Base-by-base conservation (phyloP, 2,888 invertebrate genomes). In the Leptopilina drosophilae region DNA sequence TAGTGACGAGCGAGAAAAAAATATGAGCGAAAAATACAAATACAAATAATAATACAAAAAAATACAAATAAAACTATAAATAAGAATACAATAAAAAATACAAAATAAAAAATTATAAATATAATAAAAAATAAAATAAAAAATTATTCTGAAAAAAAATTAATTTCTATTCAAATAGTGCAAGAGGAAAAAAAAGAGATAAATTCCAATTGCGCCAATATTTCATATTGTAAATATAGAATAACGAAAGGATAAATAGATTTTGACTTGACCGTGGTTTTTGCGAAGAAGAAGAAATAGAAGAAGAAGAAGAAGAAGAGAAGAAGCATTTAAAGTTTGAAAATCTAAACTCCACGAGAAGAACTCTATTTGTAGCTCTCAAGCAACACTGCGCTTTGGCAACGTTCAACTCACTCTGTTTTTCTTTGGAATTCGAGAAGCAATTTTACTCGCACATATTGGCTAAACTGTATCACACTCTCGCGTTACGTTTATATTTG, bases 391-490 rank as follows among this genome's bases (percentile, higher is more conserved):
- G 64, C 73, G 8, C 11, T 12, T 81, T 80, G 81, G 81, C 81
- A 81, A 77, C 33, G 62, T 26, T 65, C 64, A 77, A 66, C 81
- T 81, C 78, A 33, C 33, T 33, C 33, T 33, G 33, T 33, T 81
- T 81, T 80, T 81, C 81, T 81, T 81, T 81, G 81, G 80, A 81
- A 81, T 81, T 81, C 66, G 80, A 81, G 77, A 59, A 80, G 67
- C 64, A 14, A 42, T 49, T 76, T 64, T 56, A 80, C 80, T 66
- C 69, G 77, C 66, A 56, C 49, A 66, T 64, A 67, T 69, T 53
- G n/a, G 49, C 53, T 53, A 12, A 59, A 53, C 59, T 73, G 12
- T 65, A 42, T 56, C 56, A 49, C 73, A 56, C 12, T 62, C 12
- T 62, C 56, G 75, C 33, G 15, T 59, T 64, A 20, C 76, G 33